These are phyloP conservation scores for Rhinichthys klamathensis DNA, from an alignment of 2,113 vertebrate genomes.

Conservation along the genomic window DNA sequence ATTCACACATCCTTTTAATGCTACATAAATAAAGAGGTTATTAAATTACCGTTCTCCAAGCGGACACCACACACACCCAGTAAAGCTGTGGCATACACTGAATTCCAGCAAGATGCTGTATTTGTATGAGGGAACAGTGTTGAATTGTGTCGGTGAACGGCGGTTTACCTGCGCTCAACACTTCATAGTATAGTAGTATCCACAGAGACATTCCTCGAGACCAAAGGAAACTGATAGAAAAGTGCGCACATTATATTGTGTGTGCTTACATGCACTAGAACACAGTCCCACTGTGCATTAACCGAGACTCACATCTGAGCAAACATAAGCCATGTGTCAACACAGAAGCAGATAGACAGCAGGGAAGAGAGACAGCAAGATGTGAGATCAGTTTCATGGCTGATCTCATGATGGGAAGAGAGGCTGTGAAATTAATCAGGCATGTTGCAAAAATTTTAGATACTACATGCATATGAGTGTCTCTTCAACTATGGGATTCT, in stretches of 20 bases:
- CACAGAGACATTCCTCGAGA: constrained; percentile 8
- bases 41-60: constrained; percentile 36
- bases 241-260: constrained; percentile 3
- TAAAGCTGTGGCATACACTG: neutral
- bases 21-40: constrained; percentile 51
- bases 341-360: neutral
- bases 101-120: constrained; percentile 42
- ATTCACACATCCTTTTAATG: constrained; percentile 38
- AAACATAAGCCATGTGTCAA: constrained; percentile 37
- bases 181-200: constrained; percentile 13
- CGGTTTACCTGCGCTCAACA: constrained; percentile 42
- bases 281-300: neutral
- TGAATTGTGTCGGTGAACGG: constrained; percentile 22
- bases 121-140: constrained; percentile 29
- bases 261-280: neutral
- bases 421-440: constrained; percentile 10
- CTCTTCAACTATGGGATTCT: neutral
- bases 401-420: constrained; percentile 12
- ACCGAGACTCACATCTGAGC: constrained; percentile 38
- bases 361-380: neutral
- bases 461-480: neutral
- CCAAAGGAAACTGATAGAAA: constrained; percentile 27
- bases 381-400: neutral
- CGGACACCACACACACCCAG: neutral
- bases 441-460: neutral